These are phyloP conservation scores for Nasalis larvatus DNA, from an alignment of 2,113 vertebrate species.

Conservation along the genomic window DNA sequence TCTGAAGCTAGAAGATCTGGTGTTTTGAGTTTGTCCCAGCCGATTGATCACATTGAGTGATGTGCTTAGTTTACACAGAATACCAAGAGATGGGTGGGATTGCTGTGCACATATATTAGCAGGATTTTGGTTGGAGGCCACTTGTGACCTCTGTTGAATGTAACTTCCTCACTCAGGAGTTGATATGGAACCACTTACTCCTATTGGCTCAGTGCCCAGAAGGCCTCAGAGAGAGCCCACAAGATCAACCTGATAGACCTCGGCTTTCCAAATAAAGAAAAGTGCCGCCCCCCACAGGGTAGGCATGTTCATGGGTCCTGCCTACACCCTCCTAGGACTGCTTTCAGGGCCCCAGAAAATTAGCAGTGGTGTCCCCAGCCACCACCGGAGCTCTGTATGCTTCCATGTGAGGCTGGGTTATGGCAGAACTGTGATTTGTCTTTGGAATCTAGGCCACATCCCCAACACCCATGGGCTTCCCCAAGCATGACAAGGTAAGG, in stretches of 20 bases:
- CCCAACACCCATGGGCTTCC: background rate
- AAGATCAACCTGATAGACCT: background rate
- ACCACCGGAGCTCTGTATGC: background rate
- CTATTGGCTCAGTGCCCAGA: conserved; percentile 12
- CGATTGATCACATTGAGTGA: background rate
- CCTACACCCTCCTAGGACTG: background rate
- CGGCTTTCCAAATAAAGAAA: background rate
- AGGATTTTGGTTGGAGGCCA: background rate
- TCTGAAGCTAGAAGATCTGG: background rate
- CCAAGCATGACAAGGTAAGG: background rate
- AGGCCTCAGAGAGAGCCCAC: background rate
- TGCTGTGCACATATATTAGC: background rate
- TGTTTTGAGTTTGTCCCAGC: background rate
- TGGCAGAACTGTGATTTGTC: background rate
- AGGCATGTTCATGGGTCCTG: background rate
- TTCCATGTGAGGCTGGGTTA: too few relatives aligned
- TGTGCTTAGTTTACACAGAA: background rate
- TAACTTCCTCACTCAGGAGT: background rate
- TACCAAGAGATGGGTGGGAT: background rate
- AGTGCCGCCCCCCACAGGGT: background rate
- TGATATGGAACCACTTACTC: background rate
- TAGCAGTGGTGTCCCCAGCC: background rate
- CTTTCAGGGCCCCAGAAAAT: background rate
- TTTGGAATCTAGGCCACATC: background rate
- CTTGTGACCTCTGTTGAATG: background rate